These are phyloP conservation scores for Tholera decimalis DNA, from an alignment of 2,888 invertebrate species.

Conservation along the genomic window DNA sequence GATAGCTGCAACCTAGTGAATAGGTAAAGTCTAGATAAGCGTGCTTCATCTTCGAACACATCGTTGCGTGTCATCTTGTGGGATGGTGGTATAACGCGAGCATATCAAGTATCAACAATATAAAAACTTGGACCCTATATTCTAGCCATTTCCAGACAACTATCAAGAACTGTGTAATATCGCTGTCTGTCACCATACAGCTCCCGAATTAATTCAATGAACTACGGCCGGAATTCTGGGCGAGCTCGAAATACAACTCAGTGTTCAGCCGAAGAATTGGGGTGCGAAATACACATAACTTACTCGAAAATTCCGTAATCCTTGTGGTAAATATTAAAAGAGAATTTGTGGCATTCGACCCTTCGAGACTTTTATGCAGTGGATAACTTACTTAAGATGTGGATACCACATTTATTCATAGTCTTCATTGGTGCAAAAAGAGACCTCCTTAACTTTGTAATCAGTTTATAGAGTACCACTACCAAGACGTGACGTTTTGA, in stretches of 20 bases:
- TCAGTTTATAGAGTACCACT: too few species aligned
- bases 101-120: neutral
- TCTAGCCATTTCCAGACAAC: neutral
- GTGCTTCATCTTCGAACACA: too few species aligned
- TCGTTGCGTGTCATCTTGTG: too few species aligned
- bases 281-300: slow-evolving; percentile 26
- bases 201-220: slow-evolving; percentile 42
- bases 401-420: too few species aligned
- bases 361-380: neutral
- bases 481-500: too few species aligned
- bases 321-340: neutral
- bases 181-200: slow-evolving; percentile 6
- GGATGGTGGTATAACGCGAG: too few species aligned
- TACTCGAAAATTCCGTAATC: slow-evolving; percentile 8
- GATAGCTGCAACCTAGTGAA: too few species aligned
- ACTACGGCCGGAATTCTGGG: slow-evolving; percentile 36
- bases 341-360: neutral
- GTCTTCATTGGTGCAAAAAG: too few species aligned
- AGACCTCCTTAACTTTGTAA: too few species aligned
- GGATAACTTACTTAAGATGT: neutral
- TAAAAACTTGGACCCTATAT: neutral
- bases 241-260: slow-evolving; percentile 29
- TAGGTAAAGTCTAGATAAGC: too few species aligned
- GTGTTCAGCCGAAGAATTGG: slow-evolving; percentile 26
- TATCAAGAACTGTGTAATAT: slow-evolving; percentile 14